Percentiles rank a stretch among this genome's conserved stretches.
Evolutionary conservation across 2,113 vertebrate genomes (phyloP).

Genomic region (Micromys minutus): DNA sequence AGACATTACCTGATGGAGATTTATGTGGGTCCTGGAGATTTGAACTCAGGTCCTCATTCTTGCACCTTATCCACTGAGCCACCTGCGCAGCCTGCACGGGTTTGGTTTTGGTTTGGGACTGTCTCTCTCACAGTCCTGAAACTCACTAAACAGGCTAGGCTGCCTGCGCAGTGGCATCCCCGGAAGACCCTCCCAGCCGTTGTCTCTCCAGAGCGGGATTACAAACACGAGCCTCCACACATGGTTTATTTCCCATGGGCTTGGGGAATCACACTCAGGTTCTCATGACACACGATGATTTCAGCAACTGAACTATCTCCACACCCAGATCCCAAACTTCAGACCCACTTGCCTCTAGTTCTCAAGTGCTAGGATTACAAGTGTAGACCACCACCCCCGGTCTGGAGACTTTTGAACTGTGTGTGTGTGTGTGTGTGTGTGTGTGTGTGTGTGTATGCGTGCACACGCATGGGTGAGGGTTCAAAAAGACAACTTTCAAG

Average conservation of each 20-base stretch:
- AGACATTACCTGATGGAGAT: background rate
- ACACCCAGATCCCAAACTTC: background rate
- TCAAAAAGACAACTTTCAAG: background rate
- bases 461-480: background rate
- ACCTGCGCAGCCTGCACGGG: too few species aligned
- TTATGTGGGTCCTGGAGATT: background rate
- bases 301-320: background rate
- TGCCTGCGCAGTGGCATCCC: background rate
- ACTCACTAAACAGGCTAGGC: background rate
- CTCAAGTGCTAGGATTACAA: background rate
- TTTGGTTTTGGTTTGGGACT: background rate
- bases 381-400: background rate
- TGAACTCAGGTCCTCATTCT: background rate
- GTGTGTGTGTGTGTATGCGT: background rate
- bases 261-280: background rate
- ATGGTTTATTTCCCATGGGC: background rate
- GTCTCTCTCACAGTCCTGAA: background rate
- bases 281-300: background rate
- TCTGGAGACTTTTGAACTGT: background rate
- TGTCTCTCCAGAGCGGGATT: background rate
- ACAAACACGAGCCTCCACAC: background rate
- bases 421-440: too few species aligned
- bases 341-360: background rate
- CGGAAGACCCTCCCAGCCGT: background rate
- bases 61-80: background rate